Evolutionary conservation across 2,888 invertebrate species (phyloP).

Genomic region (Macaria notata): DNA sequence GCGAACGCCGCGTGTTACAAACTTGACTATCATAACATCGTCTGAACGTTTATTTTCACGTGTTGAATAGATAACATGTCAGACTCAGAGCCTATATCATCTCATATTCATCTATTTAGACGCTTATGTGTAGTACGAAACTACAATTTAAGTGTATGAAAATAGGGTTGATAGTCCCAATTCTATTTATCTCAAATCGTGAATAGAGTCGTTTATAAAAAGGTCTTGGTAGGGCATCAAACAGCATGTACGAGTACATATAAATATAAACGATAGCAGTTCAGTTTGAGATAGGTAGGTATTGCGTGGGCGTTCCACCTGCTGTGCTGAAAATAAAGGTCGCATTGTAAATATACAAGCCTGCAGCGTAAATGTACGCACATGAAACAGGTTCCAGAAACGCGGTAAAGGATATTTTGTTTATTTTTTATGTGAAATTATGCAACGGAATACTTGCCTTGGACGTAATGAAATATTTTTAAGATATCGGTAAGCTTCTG

Average conservation of each 20-base stretch:
- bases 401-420: slow-evolving; percentile 7
- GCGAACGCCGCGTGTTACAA: no score
- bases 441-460: slow-evolving; percentile 2
- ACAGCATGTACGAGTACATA: slow-evolving; percentile 26
- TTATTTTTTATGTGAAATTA: slow-evolving; percentile 10
- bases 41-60: no score
- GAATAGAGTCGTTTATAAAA: no score
- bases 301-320: slow-evolving; percentile 18
- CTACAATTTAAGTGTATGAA: no score
- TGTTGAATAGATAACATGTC: no score
- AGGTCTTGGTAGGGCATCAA: slow-evolving; percentile 34
- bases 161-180: no score
- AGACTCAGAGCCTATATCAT: no score
- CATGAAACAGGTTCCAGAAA: slow-evolving; percentile 14
- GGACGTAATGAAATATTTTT: background rate
- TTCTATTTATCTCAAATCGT: no score
- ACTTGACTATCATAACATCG: no score
- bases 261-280: slow-evolving; percentile 39
- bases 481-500: no score
- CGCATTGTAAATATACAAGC: slow-evolving; percentile 11
- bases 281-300: slow-evolving; percentile 13
- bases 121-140: no score
- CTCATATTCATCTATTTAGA: no score
- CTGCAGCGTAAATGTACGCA: slow-evolving; percentile 6
- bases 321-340: slow-evolving; percentile 22